Conservation (phyloP, 2,797 vertebrate genomes). For the Hippopotamyrus pictus region DNA sequence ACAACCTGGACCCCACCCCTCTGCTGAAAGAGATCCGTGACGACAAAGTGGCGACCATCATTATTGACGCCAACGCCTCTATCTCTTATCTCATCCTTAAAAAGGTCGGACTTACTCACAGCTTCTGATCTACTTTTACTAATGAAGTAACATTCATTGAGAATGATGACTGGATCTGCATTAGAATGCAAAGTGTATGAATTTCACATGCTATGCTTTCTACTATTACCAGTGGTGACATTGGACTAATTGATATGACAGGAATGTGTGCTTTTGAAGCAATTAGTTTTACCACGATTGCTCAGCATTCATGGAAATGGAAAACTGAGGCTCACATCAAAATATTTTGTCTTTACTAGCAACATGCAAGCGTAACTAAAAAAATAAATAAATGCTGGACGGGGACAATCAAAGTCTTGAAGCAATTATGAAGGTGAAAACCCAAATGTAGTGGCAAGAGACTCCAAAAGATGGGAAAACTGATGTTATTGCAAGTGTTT, state of each 20-base stretch:
- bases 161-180: background rate
- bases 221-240: background rate
- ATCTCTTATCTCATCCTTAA: constrained; percentile 70
- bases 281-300: background rate
- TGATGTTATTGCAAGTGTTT: constrained; percentile 6
- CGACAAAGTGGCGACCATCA: constrained; percentile 88
- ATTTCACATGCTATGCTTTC: background rate
- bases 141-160: background rate
- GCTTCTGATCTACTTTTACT: background rate
- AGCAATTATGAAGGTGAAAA: background rate
- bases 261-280: background rate
- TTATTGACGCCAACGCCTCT: constrained; percentile 84
- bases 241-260: background rate
- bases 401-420: background rate
- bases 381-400: background rate
- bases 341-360: background rate
- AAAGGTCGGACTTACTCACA: constrained; percentile 53
- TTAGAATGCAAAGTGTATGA: background rate
- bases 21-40: constrained; percentile 90
- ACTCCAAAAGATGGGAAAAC: background rate
- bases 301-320: background rate
- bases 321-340: background rate
- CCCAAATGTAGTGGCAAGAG: background rate
- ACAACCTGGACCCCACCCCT: constrained; percentile 80
- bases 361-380: background rate